Evolutionary conservation across 2,797 vertebrate genomes (phyloP).

Genomic region (Tenualosa ilisha): DNA sequence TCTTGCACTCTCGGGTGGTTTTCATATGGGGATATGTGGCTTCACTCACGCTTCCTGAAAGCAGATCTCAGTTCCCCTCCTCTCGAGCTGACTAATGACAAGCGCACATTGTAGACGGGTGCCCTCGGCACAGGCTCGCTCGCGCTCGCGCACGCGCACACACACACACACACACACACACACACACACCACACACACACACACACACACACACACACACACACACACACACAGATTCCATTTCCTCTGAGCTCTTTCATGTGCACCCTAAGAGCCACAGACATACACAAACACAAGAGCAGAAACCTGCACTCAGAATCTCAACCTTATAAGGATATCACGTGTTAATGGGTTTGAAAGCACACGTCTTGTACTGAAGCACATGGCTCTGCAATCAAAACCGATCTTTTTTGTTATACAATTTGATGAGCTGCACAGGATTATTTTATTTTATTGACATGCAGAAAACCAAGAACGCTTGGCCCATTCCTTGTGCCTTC

Average conservation of each 20-base stretch:
- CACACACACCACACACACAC: too few species aligned
- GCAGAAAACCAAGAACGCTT: not conserved
- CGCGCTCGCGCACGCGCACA: too few species aligned
- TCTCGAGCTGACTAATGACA: conserved; percentile 61
- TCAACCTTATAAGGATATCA: not conserved
- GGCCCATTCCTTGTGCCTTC: not conserved
- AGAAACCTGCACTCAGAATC: not conserved
- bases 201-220: too few species aligned
- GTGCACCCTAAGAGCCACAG: not conserved
- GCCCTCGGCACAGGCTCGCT: conserved; percentile 30
- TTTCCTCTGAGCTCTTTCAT: conserved; percentile 32
- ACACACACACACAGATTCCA: conserved; percentile 46
- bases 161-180: conserved; percentile 11
- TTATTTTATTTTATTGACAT: not conserved
- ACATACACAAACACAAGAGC: not conserved
- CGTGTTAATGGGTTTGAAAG: not conserved
- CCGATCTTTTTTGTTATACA: not conserved
- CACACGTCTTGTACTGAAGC: not conserved
- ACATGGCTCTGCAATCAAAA: not conserved
- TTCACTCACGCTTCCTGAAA: conserved; percentile 60
- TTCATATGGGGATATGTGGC: conserved; percentile 59
- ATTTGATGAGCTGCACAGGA: not conserved
- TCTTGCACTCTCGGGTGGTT: conserved; percentile 56
- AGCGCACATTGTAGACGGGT: conserved; percentile 28
- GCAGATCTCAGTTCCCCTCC: conserved; percentile 64